A percentile compares a stretch with the other conserved stretches of the same genome.
phyloP scores from a whole-genome alignment of 1,140 invertebrate species.

The Drosophila dunni region DNA sequence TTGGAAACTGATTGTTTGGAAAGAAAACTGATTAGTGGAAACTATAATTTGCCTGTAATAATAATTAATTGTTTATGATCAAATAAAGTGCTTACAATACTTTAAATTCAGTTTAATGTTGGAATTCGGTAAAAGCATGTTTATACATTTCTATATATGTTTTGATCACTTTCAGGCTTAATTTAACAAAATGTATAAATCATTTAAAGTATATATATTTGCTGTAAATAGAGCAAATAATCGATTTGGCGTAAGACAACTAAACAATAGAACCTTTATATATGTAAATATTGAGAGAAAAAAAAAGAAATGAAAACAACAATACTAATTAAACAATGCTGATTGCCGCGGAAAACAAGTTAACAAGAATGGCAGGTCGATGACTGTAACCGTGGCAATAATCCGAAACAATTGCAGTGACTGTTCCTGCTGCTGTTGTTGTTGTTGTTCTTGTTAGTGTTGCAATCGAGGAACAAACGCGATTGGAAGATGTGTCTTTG shows the following conservation, averaged over 20 bases:
- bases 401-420: neutral
- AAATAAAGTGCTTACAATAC: neutral
- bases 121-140: constrained; percentile 17
- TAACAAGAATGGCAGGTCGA: constrained; percentile 23
- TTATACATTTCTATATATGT: constrained; percentile 12
- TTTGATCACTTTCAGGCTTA: constrained; percentile 47
- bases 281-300: constrained; percentile 23
- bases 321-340: constrained; percentile 5
- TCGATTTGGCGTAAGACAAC: constrained; percentile 32
- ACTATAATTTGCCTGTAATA: neutral
- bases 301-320: neutral
- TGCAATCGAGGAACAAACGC: constrained; percentile 14
- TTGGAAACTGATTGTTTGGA: neutral
- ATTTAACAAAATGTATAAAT: constrained; percentile 37
- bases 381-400: constrained; percentile 5
- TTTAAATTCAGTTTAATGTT: neutral
- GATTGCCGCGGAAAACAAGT: constrained; percentile 23
- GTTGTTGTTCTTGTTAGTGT: neutral
- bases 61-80: neutral
- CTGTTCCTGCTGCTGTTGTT: neutral
- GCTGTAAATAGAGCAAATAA: constrained; percentile 16
- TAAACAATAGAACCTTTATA: constrained; percentile 20
- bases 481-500: constrained; percentile 45
- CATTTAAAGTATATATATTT: constrained; percentile 2
- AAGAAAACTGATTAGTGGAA: neutral